Percentiles rank a stretch among this genome's conserved stretches.
phyloP scores from a whole-genome alignment of 1,140 invertebrate species.

The Diprion similis region DNA sequence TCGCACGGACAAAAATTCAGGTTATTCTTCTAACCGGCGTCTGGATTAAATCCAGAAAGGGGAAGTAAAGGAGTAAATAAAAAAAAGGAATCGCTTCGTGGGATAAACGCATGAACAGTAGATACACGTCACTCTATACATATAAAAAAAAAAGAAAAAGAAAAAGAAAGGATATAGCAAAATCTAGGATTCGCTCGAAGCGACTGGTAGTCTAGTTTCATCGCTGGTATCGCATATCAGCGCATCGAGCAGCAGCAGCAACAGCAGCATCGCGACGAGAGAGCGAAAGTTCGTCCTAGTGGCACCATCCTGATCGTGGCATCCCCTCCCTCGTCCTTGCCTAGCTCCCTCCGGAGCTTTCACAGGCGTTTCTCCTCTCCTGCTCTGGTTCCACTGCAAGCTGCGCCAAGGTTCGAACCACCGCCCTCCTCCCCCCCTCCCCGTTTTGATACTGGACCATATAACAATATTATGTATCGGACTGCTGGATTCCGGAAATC shows the following conservation, averaged over 20 bases:
- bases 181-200: not conserved
- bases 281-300: conserved; percentile 63
- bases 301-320: conserved; percentile 56
- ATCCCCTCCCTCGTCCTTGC: conserved; percentile 34
- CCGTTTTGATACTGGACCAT: too few relatives aligned
- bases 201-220: conserved; percentile 10
- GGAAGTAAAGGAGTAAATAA: too few relatives aligned
- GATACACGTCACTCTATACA: too few relatives aligned
- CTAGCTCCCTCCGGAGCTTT: conserved; percentile 19
- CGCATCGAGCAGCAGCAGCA: conserved; percentile 42
- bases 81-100: too few relatives aligned
- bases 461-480: too few relatives aligned
- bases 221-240: conserved; percentile 29
- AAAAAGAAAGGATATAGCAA: not conserved
- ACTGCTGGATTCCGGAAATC: too few relatives aligned
- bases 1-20: too few relatives aligned
- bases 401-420: not conserved
- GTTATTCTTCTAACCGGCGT: too few relatives aligned
- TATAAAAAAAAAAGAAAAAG: not conserved
- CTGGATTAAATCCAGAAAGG: too few relatives aligned
- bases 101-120: too few relatives aligned
- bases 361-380: not conserved
- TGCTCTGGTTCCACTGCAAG: not conserved
- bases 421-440: too few relatives aligned
- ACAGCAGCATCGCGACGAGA: conserved; percentile 38